phyloP scores from a whole-genome alignment of 1,140 invertebrate genomes.

The Ruditapes philippinarum region DNA sequence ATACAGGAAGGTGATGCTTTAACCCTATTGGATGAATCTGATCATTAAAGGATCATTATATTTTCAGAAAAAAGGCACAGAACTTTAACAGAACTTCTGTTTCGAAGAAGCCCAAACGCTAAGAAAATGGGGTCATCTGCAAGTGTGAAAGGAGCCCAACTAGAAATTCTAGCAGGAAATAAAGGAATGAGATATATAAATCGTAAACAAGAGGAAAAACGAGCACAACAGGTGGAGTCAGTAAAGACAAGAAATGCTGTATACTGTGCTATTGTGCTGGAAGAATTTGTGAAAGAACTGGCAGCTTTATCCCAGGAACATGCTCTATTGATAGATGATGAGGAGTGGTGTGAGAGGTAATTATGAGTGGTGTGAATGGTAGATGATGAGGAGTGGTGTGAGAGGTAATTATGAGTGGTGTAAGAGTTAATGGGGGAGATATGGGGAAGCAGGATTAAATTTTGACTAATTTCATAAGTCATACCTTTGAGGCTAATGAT shows the following conservation, averaged over 20 bases:
- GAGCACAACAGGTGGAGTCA: conserved; percentile 83
- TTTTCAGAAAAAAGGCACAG: conserved; percentile 81
- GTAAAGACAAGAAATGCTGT: conserved; percentile 89
- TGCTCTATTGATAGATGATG: conserved; percentile 80
- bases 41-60: conserved; percentile 35
- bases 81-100: conserved; percentile 84
- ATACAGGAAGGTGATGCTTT: too few relatives aligned
- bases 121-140: conserved; percentile 28
- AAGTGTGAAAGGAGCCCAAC: conserved; percentile 66
- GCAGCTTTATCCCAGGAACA: conserved; percentile 97
- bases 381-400: conserved; percentile 67
- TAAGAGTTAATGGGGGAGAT: conserved; percentile 68
- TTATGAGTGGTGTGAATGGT: conserved; percentile 12
- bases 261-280: conserved; percentile 94
- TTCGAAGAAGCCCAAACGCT: conserved; percentile 75
- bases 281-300: conserved; percentile 97
- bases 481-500: neutral
- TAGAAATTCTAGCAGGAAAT: conserved; percentile 72
- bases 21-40: too few relatives aligned
- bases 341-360: conserved; percentile 55
- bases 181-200: conserved; percentile 82
- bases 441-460: neutral
- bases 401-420: neutral
- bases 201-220: conserved; percentile 65
- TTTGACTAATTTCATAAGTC: neutral